Percentiles rank a stretch among this genome's conserved stretches.
Evolutionary conservation across 2,888 invertebrate species (phyloP).

Genomic region (Saturnia pavonia): DNA sequence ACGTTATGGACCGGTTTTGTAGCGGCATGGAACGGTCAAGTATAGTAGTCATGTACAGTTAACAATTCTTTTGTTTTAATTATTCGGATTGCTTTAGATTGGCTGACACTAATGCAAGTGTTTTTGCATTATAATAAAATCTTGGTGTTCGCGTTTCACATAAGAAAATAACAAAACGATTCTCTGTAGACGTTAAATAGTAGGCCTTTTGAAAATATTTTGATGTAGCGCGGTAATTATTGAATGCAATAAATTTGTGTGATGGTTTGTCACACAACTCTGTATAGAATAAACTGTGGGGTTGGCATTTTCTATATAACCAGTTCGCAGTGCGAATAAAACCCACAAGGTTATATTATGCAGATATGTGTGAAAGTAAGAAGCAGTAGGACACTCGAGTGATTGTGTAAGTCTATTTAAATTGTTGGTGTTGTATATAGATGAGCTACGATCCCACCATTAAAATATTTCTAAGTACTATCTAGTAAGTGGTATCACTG

Average conservation of each 20-base stretch:
- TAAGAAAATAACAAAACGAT: conserved; percentile 49
- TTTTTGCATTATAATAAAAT: conserved; percentile 42
- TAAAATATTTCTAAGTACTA: conserved; percentile 79
- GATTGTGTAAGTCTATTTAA: conserved; percentile 77
- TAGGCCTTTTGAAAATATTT: conserved; percentile 72
- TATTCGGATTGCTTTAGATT: conserved; percentile 40
- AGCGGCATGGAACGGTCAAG: conserved; percentile 32
- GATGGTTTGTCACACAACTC: conserved; percentile 51
- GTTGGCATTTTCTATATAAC: conserved; percentile 5
- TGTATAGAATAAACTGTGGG: conserved; percentile 34
- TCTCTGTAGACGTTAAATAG: conserved; percentile 50
- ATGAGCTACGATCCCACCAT: conserved; percentile 81
- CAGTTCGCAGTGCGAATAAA: conserved; percentile 14
- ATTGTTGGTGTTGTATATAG: conserved; percentile 79
- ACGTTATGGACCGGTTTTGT: conserved; percentile 32
- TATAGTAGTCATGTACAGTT: conserved; percentile 40
- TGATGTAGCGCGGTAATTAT: conserved; percentile 66
- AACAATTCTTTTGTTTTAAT: conserved; percentile 38
- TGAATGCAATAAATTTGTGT: conserved; percentile 72
- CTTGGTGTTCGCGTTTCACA: conserved; percentile 61
- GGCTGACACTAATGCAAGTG: conserved; percentile 26
- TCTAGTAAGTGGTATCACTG: conserved; percentile 72
- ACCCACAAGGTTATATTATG: conserved; percentile 27
- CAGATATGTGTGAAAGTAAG: conserved; percentile 26
- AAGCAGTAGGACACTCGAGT: conserved; percentile 73